Base-by-base conservation (phyloP, 1,140 invertebrate genomes). In the Neoseiulus cucumeris region DNA sequence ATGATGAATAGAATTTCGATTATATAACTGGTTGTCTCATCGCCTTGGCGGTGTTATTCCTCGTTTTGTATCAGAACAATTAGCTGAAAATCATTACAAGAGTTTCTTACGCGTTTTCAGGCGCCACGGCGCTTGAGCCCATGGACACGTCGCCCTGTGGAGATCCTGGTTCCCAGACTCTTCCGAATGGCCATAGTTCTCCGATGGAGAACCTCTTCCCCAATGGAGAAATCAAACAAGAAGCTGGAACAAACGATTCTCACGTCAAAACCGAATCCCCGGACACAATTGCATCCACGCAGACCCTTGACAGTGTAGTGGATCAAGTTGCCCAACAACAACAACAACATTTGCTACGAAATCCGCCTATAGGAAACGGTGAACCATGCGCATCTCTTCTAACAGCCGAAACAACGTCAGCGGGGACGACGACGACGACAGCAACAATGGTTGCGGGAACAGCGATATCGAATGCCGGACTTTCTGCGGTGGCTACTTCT, bases 211-310 rank as follows among this genome's bases (percentile, higher is more conserved):
- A 9, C 33, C 33, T 39, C 9, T 39, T 39, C 33, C 33, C 33
- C 33, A 59, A 59, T 59, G 51, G 51, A 20, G 51, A 59, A 59
- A 33, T 25, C 14, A 59, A 59, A 59, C 33, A 25, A 29, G 51
- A 25, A 9, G 14, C 51, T 14, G 33, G 25, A 25, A 9, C 51
- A 6, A 14, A 25, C 51, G 51, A 59, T 14, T 29, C 17, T 25
- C 51, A 59, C 22, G 22, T 59, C 17, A 59, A 59, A 25, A 59
- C 51, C 51, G 51, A 59, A 25, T 59, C 51, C 14, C 51, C 51
- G 14, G 51, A 59, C 33, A 59, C 51, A 2, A 14, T 59, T 17
- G 51, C 51, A 33, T 59, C 51, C 25, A 25, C 6, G 2, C 25
- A 59, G 22, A 25, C 51, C 22, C 25, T 59, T 14, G 25, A 59